Percentiles rank a stretch among this genome's conserved stretches.
These are phyloP conservation scores for Notechis scutatus DNA, from an alignment of 2,113 vertebrate species.

Conservation along the genomic window DNA sequence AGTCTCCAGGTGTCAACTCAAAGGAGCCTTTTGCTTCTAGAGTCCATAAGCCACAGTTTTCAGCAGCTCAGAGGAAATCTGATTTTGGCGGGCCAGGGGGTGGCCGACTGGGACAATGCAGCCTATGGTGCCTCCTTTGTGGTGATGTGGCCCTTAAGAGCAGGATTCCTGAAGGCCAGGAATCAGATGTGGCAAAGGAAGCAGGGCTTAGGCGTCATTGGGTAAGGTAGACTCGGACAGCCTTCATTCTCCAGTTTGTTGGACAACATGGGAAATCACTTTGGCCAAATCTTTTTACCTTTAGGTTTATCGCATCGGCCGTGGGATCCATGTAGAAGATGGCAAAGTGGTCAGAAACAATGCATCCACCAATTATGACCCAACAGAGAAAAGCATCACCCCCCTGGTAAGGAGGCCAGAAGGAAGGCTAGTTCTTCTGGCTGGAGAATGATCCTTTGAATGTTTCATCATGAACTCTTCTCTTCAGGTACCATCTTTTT, in stretches of 20 bases:
- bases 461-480: background rate
- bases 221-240: background rate
- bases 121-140: background rate
- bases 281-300: background rate
- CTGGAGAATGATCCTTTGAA: background rate
- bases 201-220: background rate
- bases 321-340: constrained; percentile 67
- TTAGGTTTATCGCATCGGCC: constrained; percentile 76
- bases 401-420: constrained; percentile 67
- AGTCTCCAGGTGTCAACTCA: background rate
- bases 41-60: background rate
- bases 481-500: background rate
- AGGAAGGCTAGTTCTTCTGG: background rate
- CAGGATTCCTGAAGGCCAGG: background rate
- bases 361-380: constrained; percentile 69
- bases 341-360: constrained; percentile 78
- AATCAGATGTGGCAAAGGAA: background rate
- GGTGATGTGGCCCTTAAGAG: background rate
- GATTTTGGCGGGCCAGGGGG: background rate
- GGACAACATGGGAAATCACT: background rate
- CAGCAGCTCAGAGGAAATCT: background rate
- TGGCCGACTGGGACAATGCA: background rate
- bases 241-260: background rate
- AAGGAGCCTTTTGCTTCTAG: background rate
- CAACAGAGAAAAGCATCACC: constrained; percentile 75